These are phyloP conservation scores for Dipodomys merriami DNA, from an alignment of 2,113 vertebrate genomes.

Conservation along the genomic window DNA sequence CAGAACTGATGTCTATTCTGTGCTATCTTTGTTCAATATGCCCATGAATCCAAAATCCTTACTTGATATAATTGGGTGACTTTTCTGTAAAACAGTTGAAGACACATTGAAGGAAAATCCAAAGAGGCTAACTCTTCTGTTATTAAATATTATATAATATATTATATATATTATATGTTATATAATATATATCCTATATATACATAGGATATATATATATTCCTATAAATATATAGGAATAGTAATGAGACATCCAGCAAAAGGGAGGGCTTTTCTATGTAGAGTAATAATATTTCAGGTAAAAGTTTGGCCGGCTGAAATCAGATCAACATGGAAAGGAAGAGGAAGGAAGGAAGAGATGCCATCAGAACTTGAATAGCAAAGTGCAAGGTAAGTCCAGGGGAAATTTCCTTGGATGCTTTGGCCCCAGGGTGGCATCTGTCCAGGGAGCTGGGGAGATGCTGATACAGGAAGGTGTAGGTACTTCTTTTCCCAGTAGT, in stretches of 20 bases:
- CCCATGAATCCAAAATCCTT: not conserved
- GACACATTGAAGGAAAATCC: not conserved
- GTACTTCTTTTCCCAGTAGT: not conserved
- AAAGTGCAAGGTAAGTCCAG: not conserved
- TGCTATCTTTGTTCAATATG: not conserved
- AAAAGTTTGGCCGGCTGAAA: not conserved
- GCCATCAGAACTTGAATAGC: not conserved
- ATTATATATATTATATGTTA: too few species aligned
- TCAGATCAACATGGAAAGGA: not conserved
- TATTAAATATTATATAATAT: too few species aligned
- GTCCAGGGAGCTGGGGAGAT: not conserved
- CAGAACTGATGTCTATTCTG: not conserved
- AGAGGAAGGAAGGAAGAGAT: not conserved
- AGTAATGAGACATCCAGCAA: not conserved
- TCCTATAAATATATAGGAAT: not conserved
- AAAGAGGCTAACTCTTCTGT: too few species aligned
- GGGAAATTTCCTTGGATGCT: not conserved
- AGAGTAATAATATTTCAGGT: not conserved
- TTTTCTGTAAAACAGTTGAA: slow-evolving; percentile 44
- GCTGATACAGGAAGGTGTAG: not conserved
- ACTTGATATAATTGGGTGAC: not conserved
- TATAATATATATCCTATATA: too few species aligned
- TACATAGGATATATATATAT: too few species aligned
- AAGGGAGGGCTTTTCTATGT: not conserved
- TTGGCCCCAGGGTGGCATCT: not conserved